Conservation (phyloP, 2,797 vertebrate species). For the Parotocinclus haroldoi region DNA sequence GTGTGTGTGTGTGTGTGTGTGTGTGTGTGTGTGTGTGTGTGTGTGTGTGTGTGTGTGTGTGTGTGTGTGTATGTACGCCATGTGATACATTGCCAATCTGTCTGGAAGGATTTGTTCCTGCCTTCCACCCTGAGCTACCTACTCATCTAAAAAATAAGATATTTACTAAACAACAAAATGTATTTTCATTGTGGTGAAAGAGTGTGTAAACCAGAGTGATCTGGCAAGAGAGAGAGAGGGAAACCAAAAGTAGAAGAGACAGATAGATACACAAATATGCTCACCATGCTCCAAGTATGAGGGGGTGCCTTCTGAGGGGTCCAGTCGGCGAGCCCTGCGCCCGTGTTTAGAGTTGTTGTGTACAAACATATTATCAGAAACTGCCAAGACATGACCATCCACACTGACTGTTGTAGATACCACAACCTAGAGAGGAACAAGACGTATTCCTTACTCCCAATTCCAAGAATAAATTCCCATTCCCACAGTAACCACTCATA, state of each 20-base stretch:
- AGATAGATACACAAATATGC: constrained; percentile 60
- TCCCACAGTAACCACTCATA: not conserved
- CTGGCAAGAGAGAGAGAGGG: too few relatives aligned
- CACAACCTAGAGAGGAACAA: constrained; percentile 70
- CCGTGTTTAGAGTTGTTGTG: constrained; percentile 87
- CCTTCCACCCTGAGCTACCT: too few relatives aligned
- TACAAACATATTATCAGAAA: constrained; percentile 87
- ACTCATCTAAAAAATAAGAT: too few relatives aligned
- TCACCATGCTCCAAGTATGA: constrained; percentile 90
- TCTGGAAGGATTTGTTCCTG: too few relatives aligned
- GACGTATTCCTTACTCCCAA: not conserved
- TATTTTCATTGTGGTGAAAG: too few relatives aligned
- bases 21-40: too few relatives aligned
- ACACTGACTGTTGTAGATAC: constrained; percentile 85
- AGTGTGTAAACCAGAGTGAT: too few relatives aligned
- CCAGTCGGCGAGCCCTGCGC: constrained; percentile 83
- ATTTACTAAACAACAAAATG: not conserved
- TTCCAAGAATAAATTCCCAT: not conserved
- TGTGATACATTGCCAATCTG: too few relatives aligned
- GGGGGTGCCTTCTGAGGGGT: constrained; percentile 85
- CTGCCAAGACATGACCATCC: constrained; percentile 83
- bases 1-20: too few relatives aligned
- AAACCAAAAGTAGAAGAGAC: too few relatives aligned
- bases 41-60: too few relatives aligned
- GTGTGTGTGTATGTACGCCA: too few relatives aligned